Base-by-base conservation (phyloP, 2,113 vertebrate species). In the Rhineura floridana region DNA sequence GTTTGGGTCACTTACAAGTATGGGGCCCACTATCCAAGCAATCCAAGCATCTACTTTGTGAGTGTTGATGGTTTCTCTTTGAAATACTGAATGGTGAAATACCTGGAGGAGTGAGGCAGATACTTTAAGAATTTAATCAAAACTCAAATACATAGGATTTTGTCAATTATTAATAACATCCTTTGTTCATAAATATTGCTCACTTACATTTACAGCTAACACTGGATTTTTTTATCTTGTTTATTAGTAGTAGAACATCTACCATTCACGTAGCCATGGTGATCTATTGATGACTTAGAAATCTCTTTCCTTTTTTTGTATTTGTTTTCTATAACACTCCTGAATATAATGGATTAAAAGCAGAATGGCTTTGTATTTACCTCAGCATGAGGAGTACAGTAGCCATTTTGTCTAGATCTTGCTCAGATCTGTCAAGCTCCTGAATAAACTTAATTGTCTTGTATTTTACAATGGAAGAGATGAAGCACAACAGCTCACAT, bases 401-500 rank as follows among this genome's bases (percentile, higher is more conserved):
- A 81, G 33, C 69, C 25, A 81, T 89, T 92, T 70, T 85, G 63
- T 81, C 50, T 86, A 42, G 72, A 90, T 85, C 46, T 83, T 72
- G 80, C 70, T 62, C 62, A 90, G n/a, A 91, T 81, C 84, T 46
- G 4, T 89, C 90, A 93, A n/a, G 86, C 52, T 83, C 85, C 7
- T 85, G 42, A 94, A 89, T 81, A 90, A 91, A 92, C 90, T 93
- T 87, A 92, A 92, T 87, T 65, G 30, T 81, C 39, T 50, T 91
- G 48, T 89, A 44, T 87, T 21, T 90, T 90, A 90, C 69, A 91
- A 92, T 85, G 79, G 90, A 90, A 83, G n/a, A 91, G 77, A 73
- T 67, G 30, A 83, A 13, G 39, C 50, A 91, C 69, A 59, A 78
- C 39, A 70, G 86, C 48, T 90, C 87, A 6, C 21, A 88, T 84